These are phyloP conservation scores for Otocyon megalotis DNA, from an alignment of 2,113 vertebrate species.

Conservation along the genomic window DNA sequence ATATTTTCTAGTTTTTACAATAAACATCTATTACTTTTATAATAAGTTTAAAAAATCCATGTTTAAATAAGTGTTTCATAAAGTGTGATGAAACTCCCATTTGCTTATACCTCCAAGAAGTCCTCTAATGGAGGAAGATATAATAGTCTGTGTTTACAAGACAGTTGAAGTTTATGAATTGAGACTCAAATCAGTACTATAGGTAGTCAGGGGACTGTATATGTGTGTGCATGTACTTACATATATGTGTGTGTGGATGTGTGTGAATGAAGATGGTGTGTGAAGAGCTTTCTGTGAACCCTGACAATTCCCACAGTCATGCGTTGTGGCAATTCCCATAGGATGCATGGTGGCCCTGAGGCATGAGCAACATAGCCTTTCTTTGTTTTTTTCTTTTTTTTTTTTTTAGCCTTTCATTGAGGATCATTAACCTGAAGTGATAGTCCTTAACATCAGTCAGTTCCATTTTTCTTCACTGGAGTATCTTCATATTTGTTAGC, in stretches of 20 bases:
- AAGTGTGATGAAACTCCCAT: background rate
- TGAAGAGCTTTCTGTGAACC: background rate
- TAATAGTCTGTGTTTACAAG: background rate
- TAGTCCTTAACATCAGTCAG: background rate
- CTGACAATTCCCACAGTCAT: background rate
- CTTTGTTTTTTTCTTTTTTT: no score
- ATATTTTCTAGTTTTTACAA: slow-evolving; percentile 11
- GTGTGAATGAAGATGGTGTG: background rate
- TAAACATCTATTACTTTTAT: background rate
- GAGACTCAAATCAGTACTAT: background rate
- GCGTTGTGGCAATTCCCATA: background rate
- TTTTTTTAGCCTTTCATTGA: background rate
- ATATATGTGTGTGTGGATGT: background rate
- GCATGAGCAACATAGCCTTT: background rate
- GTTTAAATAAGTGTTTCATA: background rate
- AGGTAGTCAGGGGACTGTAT: background rate
- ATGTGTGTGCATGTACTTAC: background rate
- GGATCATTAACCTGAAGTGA: background rate
- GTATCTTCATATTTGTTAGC: slow-evolving; percentile 46
- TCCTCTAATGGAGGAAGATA: background rate
- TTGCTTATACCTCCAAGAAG: background rate
- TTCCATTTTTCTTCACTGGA: slow-evolving; percentile 23
- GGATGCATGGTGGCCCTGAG: background rate
- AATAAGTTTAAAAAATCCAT: background rate
- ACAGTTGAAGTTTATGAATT: background rate